Conservation (phyloP, 1,140 invertebrate species). For the Pachypeltis micranthus region DNA sequence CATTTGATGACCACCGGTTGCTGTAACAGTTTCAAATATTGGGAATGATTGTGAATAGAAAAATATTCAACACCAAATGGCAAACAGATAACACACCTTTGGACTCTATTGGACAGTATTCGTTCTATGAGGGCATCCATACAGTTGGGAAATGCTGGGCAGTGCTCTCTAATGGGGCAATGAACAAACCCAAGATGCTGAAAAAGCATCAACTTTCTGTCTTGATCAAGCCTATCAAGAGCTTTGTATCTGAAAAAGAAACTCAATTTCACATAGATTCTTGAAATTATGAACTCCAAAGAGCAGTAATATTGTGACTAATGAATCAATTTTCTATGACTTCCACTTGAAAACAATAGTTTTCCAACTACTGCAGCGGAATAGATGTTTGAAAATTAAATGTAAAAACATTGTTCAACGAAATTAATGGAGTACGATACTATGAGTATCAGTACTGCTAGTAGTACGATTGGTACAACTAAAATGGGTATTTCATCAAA, state of each 20-base stretch:
- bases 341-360: background rate
- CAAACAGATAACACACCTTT: conserved; percentile 39
- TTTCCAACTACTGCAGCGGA: no score
- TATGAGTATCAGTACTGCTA: no score
- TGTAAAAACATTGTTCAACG: no score
- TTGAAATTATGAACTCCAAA: no score
- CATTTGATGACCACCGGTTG: conserved; percentile 51
- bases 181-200: conserved; percentile 94
- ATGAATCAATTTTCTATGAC: background rate
- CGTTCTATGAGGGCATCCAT: conserved; percentile 75
- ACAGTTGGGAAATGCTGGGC: conserved; percentile 79
- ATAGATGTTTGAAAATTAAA: no score
- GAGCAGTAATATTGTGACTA: no score
- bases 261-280: background rate
- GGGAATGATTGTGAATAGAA: conserved; percentile 21
- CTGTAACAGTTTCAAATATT: conserved; percentile 44
- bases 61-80: background rate
- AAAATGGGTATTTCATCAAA: no score
- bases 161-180: conserved; percentile 86
- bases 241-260: conserved; percentile 64
- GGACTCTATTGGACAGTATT: conserved; percentile 55
- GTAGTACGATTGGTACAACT: no score
- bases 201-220: conserved; percentile 83
- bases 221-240: conserved; percentile 84
- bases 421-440: no score